Conservation (phyloP, 2,113 vertebrate genomes). For the Sander vitreus region DNA sequence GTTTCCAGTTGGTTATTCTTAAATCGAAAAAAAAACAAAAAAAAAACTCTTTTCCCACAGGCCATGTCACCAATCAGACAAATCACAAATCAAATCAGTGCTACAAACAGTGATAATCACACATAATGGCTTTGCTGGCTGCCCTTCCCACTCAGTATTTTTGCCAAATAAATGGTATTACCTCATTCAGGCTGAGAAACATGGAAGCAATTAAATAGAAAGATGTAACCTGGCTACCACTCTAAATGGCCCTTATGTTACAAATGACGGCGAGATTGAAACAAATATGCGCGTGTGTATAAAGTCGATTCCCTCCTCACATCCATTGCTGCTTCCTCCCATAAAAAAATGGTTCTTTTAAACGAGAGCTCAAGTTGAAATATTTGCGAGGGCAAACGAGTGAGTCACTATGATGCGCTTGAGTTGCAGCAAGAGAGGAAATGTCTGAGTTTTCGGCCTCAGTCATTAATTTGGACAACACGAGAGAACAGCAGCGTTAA, state of each 20-base stretch:
- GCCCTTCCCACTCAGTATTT: constrained; percentile 61
- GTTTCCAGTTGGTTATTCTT: constrained; percentile 46
- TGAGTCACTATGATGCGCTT: constrained; percentile 66
- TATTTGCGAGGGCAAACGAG: constrained; percentile 58
- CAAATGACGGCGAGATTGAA: constrained; percentile 63
- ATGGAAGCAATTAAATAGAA: constrained; percentile 83
- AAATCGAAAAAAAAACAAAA: not conserved
- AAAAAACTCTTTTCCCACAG: constrained; percentile 47
- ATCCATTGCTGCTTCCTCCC: constrained; percentile 40
- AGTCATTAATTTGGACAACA: constrained; percentile 54
- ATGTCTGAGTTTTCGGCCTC: constrained; percentile 43
- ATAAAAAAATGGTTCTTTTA: constrained; percentile 39
- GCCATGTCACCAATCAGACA: constrained; percentile 67
- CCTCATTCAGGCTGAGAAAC: constrained; percentile 80
- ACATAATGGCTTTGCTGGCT: constrained; percentile 76
- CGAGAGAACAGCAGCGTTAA: constrained; percentile 41
- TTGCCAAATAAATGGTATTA: constrained; percentile 77
- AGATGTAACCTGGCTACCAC: constrained; percentile 66
- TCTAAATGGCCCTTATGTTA: constrained; percentile 69
- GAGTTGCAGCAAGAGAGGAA: constrained; percentile 48
- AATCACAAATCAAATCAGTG: constrained; percentile 68
- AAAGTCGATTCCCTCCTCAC: constrained; percentile 46
- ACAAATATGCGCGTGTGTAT: constrained; percentile 58
- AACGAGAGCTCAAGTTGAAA: constrained; percentile 57
- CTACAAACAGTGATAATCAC: constrained; percentile 72